Base-by-base conservation (phyloP, 2,113 vertebrate species). In the Colossoma macropomum region DNA sequence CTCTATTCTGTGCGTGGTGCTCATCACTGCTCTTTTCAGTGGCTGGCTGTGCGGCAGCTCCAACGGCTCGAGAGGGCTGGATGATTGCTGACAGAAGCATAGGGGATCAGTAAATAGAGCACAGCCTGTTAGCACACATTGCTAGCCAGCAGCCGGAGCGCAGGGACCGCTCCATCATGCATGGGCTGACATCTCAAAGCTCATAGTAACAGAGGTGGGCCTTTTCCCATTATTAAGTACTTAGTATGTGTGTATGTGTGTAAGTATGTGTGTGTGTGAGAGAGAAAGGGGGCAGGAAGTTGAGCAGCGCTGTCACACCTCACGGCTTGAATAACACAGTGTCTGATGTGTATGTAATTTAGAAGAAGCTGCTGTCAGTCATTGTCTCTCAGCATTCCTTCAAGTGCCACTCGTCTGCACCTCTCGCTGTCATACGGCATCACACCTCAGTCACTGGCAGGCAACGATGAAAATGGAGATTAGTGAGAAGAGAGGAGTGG, bases 91-190 rank as follows among this genome's bases (percentile, higher is more conserved):
- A 91, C 88, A 93, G 90, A 90, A 91, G 89, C 89, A 86, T 80
- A 81, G 86, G 80, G 91, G 90, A 93, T 92, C 86, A 88, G 88
- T 87, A 91, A 91, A 91, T 89, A 86, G 85, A 93, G 89, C 88
- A 52, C 89, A 89, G 88, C 87, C 89, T 91, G 90, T 92, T 92
- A 89, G 25, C 60, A 21, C 6, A 45, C 68, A 66, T 85, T 85
- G 80, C 90, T 90, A 91, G 92, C 90, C 88, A 90, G 88, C 83
- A 90, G 90, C 89, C 87, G 88, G 86, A 89, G 84, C 70, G 48
- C 78, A 73, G 59, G 78, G 69, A 77, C 23, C 65, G 41, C 48
- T 66, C 56, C 48, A 68, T 77, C 66, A 69, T 60, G 23, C 34
- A 54, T n/a, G 30, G 30, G 34, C 63, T 34, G 69, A 34, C 66